These are phyloP conservation scores for Cyrtonyx montezumae DNA, from an alignment of 2,113 vertebrate genomes.

Conservation along the genomic window DNA sequence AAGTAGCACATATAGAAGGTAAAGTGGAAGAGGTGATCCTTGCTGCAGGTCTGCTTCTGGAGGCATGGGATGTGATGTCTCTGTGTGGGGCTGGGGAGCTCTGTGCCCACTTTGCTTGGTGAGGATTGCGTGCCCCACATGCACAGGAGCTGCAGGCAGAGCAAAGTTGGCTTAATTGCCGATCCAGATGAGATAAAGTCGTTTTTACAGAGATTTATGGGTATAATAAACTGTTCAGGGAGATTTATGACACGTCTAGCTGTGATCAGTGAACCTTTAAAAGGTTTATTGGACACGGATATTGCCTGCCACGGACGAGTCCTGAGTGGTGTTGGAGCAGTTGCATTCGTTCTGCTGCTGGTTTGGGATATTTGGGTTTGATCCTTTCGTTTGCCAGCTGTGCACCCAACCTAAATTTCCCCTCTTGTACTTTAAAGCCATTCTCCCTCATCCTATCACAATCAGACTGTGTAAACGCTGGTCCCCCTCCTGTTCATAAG, in stretches of 20 bases:
- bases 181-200: slow-evolving; percentile 23
- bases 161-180: neutral
- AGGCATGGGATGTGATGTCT: neutral
- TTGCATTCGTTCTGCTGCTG: neutral
- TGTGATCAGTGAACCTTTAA: slow-evolving; percentile 14
- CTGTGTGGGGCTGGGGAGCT: neutral
- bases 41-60: neutral
- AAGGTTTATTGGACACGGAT: neutral
- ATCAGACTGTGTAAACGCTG: too few relatives aligned
- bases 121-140: neutral
- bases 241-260: neutral
- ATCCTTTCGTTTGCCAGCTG: neutral
- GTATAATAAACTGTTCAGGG: slow-evolving; percentile 8
- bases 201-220: slow-evolving; percentile 23
- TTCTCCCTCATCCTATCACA: too few relatives aligned
- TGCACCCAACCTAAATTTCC: neutral
- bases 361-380: neutral
- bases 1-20: neutral
- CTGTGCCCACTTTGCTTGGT: neutral
- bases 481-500: too few relatives aligned
- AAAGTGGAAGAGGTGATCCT: neutral
- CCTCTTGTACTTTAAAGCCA: too few relatives aligned
- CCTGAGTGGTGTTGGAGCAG: neutral
- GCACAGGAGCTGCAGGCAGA: neutral
- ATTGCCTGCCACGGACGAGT: neutral